Base-by-base conservation (phyloP, 1,140 invertebrate genomes). In the Grapholita molesta region DNA sequence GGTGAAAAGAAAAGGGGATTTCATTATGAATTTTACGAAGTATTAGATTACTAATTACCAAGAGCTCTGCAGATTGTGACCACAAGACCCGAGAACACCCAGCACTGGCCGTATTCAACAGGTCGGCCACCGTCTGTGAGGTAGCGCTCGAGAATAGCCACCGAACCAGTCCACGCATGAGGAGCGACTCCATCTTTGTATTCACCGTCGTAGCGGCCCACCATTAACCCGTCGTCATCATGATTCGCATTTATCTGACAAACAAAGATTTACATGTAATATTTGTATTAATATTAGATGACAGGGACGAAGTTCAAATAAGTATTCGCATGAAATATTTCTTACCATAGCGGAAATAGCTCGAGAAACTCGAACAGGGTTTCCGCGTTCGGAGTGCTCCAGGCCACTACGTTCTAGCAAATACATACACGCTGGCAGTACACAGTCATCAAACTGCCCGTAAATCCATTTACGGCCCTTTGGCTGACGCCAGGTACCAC, bases 31-130 rank as follows among this genome's bases (percentile, higher is more conserved):
- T 32, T 4, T 7, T 32, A 32, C 8, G 5, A 7, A 7, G 9
- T 18, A 52, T 6, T 21, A 52, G 0, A 66, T 66, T 8, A 24
- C 9, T 64, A 57, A 64, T 73, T 85, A 92, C 93, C 93, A 15
- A 94, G 79, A 55, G 93, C 89, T 79, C 93, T 85, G 78, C 93
- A 94, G 93, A 95, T 92, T 35, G 95, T 96, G 1, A 95, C 95
- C 0, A 94, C 92, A 6, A 96, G 89, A 23, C 94, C 96, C 12
- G 96, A 95, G 82, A 95, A 97, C 1, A 97, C 95, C 96, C 96
- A 97, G 84, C 96, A 97, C 83, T 97, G 96, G 1, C 96, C 96
- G 83, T 95, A 97, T 83, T 95, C 95, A 1, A 97, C 95, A 1
- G 95, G 94, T 55, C 91, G 86, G 65, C 94, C 94, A 9, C 93